Base-by-base conservation (phyloP, 2,888 invertebrate genomes). In the Neoscelio sp. region DNA sequence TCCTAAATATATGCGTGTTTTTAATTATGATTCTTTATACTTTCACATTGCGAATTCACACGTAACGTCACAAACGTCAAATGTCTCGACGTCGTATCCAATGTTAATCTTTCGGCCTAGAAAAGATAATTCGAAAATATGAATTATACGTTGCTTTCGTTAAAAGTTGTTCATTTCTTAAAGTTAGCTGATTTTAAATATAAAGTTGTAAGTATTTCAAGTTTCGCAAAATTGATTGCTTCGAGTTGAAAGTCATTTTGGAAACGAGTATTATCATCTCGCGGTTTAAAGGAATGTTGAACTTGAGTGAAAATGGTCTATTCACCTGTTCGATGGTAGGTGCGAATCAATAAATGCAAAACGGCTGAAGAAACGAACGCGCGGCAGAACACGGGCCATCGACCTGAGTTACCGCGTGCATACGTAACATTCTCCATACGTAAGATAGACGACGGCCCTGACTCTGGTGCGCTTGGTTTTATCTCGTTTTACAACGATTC, bases 381-480 rank as follows among this genome's bases (percentile, higher is more conserved):
- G 23, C 70, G 35, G 50, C 48, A 23, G 56, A 54, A 28, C 67
- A 26, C 52, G 62, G 75, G 62, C 76, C 70, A 64, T 70, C 70
- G 70, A 70, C 76, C 70, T 70, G 64, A 56, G 70, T 76, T 64
- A 64, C 64, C 46, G 76, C 70, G 70, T 58, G 77, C 77, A 71
- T 77, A 71, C 77, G 71, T 77, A 71, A 77, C 77, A 77, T 77
- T 70, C 77, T 77, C 70, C 65, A 70, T 77, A 77, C 70, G 77
- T 58, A 65, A 70, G 70, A 70, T 70, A 70, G 77, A 64, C 77
- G 65, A 65, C 65, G 76, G 70, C 76, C 70, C 77, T 71, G 70
- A 71, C 77, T 77, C 70, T 13, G 64, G 15, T 48, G 54, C 64
- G 64, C 65, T 62, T 40, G 46, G 20, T 54, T 78, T 67, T 78